Percentiles rank a stretch among this genome's conserved stretches.
phyloP scores from a whole-genome alignment of 2,113 vertebrate genomes.

The Fregata magnificens region DNA sequence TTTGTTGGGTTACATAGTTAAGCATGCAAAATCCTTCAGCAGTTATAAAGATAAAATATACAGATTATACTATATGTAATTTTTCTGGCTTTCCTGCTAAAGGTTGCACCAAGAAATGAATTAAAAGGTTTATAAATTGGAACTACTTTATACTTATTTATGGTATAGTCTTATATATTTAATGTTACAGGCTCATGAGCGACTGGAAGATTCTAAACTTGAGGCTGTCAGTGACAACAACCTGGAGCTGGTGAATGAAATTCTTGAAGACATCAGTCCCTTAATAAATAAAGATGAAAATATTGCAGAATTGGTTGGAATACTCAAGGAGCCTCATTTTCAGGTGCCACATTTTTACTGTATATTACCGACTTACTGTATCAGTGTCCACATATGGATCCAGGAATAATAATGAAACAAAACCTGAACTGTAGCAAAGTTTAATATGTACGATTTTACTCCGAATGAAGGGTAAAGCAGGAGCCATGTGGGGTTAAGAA shows the following conservation, averaged over 20 bases:
- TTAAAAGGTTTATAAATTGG: not conserved
- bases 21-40: not conserved
- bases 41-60: not conserved
- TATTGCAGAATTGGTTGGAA: slow-evolving; percentile 85
- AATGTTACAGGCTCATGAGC: slow-evolving; percentile 88
- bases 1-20: not conserved
- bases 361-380: not conserved
- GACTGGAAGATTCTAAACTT: slow-evolving; percentile 91
- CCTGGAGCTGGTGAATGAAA: slow-evolving; percentile 90
- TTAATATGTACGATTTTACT: not conserved
- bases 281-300: slow-evolving; percentile 82
- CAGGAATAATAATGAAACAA: not conserved
- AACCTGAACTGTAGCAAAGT: not conserved
- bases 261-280: slow-evolving; percentile 89
- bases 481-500: not conserved
- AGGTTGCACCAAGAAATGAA: not conserved
- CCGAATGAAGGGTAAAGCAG: not conserved
- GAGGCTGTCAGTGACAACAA: slow-evolving; percentile 94
- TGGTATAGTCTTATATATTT: not conserved
- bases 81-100: not conserved
- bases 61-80: not conserved
- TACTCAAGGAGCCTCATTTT: slow-evolving; percentile 95
- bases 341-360: slow-evolving; percentile 76
- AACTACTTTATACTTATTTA: not conserved
- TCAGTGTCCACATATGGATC: not conserved